These are phyloP conservation scores for Xenopus petersii DNA, from an alignment of 2,797 vertebrate species.

Conservation along the genomic window DNA sequence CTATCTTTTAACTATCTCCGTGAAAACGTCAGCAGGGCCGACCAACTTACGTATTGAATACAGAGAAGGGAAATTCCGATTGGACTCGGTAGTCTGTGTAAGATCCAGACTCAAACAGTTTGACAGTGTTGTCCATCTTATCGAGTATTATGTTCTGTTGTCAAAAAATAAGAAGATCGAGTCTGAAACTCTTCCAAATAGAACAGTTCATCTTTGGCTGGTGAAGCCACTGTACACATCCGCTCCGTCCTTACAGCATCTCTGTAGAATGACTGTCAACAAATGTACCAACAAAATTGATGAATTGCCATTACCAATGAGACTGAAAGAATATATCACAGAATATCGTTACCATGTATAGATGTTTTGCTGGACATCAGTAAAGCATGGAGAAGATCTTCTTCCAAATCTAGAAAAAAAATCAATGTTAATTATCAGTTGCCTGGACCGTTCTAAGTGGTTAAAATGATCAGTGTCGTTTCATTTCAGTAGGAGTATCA, in stretches of 20 bases:
- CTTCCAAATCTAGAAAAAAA: constrained; percentile 61
- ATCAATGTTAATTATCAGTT: constrained; percentile 53
- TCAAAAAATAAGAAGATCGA: constrained; percentile 72
- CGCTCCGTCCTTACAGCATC: constrained; percentile 81
- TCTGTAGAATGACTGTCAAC: constrained; percentile 88
- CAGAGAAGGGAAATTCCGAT: constrained; percentile 88
- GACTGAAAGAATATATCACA: constrained; percentile 87
- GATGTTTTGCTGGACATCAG: constrained; percentile 57
- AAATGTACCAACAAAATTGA: constrained; percentile 74
- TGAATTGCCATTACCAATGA: constrained; percentile 85
- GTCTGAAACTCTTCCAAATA: constrained; percentile 71
- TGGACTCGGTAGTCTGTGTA: constrained; percentile 92
- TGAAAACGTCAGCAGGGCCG: constrained; percentile 90
- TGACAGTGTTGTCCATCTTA: constrained; percentile 90
- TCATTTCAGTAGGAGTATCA: constrained; percentile 27
- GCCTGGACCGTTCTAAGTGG: constrained; percentile 22
- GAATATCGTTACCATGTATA: constrained; percentile 91
- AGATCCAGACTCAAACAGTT: constrained; percentile 89
- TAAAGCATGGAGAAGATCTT: constrained; percentile 51
- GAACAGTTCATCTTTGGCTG: constrained; percentile 89
- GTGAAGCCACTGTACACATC: constrained; percentile 82
- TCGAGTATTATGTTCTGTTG: constrained; percentile 89
- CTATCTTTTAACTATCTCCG: constrained; percentile 92
- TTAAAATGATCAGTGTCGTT: constrained; percentile 51
- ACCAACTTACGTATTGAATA: constrained; percentile 93